Percentiles rank a stretch among this genome's conserved stretches.
Conservation (phyloP, 2,888 invertebrate genomes). For the Falcaria lacertinaria region DNA sequence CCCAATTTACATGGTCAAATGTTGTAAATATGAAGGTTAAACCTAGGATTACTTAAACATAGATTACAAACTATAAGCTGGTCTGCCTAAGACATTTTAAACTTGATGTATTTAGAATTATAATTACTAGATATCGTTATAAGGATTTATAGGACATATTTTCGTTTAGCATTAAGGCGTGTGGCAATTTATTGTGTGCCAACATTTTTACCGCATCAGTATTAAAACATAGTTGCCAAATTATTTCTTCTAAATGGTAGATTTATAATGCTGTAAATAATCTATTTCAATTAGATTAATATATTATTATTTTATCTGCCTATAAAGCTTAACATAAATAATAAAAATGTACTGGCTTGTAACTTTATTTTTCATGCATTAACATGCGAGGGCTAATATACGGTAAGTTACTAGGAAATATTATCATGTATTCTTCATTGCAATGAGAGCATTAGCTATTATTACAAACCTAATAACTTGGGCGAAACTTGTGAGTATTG, state of each 20-base stretch:
- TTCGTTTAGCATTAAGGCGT: slow-evolving; percentile 63
- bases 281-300: slow-evolving; percentile 50
- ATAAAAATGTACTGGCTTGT: slow-evolving; percentile 49
- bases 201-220: slow-evolving; percentile 80
- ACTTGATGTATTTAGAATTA: slow-evolving; percentile 71
- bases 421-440: too few relatives aligned
- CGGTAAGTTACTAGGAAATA: too few relatives aligned
- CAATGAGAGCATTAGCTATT: too few relatives aligned
- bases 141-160: slow-evolving; percentile 69
- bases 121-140: slow-evolving; percentile 56
- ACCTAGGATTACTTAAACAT: slow-evolving; percentile 45
- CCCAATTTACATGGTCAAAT: slow-evolving; percentile 52
- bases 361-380: slow-evolving; percentile 72
- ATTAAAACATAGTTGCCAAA: slow-evolving; percentile 77
- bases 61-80: slow-evolving; percentile 48
- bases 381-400: slow-evolving; percentile 64
- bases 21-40: slow-evolving; percentile 67
- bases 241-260: slow-evolving; percentile 61
- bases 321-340: slow-evolving; percentile 42
- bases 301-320: slow-evolving; percentile 47
- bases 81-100: slow-evolving; percentile 76
- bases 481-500: too few relatives aligned
- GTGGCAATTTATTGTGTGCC: slow-evolving; percentile 71
- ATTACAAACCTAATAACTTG: too few relatives aligned
- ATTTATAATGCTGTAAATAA: slow-evolving; percentile 70